A percentile compares a stretch with the other conserved stretches of the same genome.
Evolutionary conservation across 2,113 vertebrate species (phyloP).

Genomic region (Triplophysa rosa): DNA sequence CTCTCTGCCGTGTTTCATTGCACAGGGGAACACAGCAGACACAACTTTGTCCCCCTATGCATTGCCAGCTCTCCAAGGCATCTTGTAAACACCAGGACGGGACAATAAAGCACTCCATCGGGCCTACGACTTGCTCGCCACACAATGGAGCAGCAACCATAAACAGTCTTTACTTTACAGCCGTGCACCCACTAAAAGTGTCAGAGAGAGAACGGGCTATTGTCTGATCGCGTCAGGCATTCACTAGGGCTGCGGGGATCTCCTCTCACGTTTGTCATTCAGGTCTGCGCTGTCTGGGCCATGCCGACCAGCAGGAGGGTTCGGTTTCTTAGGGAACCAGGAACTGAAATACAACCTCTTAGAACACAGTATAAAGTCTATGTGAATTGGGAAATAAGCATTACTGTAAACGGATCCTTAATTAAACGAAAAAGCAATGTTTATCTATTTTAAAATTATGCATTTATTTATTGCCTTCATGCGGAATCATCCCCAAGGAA

Average conservation of each 20-base stretch:
- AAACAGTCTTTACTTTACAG: conserved; percentile 81
- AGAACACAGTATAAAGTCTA: conserved; percentile 14
- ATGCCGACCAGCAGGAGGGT: conserved; percentile 48
- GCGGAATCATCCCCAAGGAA: too few species aligned
- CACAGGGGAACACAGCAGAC: conserved; percentile 12
- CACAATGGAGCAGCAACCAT: conserved; percentile 78
- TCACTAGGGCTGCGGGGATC: conserved; percentile 59
- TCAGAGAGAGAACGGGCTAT: conserved; percentile 64
- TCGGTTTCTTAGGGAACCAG: conserved; percentile 52
- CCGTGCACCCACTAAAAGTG: conserved; percentile 76
- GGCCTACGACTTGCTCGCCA: conserved; percentile 74
- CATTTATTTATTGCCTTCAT: too few species aligned
- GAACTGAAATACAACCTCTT: conserved; percentile 34
- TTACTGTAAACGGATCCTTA: background rate
- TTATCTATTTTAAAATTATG: too few species aligned
- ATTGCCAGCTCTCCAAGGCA: conserved; percentile 60
- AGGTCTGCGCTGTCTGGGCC: conserved; percentile 39
- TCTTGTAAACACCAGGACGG: conserved; percentile 72
- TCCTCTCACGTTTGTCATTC: conserved; percentile 30
- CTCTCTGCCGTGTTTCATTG: background rate
- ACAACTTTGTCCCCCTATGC: conserved; percentile 56
- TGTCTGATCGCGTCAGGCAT: conserved; percentile 56
- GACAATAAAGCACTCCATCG: conserved; percentile 83
- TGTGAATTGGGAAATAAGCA: conserved; percentile 20
- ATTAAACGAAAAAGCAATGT: background rate